These are phyloP conservation scores for Eurytoma adleriae DNA, from an alignment of 2,888 invertebrate species.

Conservation along the genomic window DNA sequence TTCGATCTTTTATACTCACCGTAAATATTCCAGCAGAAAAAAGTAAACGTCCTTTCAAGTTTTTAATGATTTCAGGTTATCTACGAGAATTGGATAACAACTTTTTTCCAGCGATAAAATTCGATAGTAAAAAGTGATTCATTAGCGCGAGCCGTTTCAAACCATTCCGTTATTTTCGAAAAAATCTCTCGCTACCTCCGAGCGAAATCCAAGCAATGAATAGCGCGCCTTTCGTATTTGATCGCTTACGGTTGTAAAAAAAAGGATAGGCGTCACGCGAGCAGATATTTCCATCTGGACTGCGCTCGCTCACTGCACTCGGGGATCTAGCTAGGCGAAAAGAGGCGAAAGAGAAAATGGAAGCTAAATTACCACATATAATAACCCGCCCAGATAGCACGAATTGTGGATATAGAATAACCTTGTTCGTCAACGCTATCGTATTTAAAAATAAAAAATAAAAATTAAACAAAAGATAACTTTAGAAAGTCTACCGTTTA, in stretches of 20 bases:
- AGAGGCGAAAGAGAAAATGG: background rate
- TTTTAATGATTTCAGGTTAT: constrained; percentile 1
- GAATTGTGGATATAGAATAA: constrained; percentile 2
- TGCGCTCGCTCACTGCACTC: background rate
- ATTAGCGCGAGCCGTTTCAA: background rate
- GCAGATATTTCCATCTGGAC: constrained; percentile 17
- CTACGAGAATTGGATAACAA: background rate
- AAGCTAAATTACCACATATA: background rate
- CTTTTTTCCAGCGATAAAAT: background rate
- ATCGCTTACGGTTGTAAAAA: constrained; percentile 26
- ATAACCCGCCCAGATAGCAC: background rate
- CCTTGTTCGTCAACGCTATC: background rate
- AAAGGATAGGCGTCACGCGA: constrained; percentile 23
- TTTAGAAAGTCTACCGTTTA: no score
- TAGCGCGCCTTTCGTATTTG: constrained; percentile 1
- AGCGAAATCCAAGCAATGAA: constrained; percentile 15
- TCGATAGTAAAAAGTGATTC: background rate
- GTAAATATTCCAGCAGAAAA: background rate
- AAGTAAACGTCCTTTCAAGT: background rate
- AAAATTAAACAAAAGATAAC: no score
- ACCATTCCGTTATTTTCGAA: constrained; percentile 11
- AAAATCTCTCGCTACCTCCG: constrained; percentile 2
- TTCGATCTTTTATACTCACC: no score
- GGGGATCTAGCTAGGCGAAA: background rate
- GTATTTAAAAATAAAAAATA: no score